Base-by-base conservation (phyloP, 1,140 invertebrate species). In the Ostrea denselamellosa region DNA sequence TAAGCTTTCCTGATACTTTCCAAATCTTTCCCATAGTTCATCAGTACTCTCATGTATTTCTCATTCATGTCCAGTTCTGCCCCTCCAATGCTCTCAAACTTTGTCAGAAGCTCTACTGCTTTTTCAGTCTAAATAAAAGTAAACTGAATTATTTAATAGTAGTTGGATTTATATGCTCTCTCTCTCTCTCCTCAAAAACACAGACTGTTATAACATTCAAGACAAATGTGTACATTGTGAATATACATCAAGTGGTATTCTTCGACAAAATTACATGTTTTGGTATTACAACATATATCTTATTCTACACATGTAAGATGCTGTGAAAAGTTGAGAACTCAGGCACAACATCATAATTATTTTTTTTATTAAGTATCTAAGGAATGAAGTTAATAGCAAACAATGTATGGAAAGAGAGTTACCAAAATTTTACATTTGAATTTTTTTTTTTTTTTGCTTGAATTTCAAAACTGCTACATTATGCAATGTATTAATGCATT, bases 11-110 rank as follows among this genome's bases (percentile, higher is more conserved):
- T 82, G 97, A 98, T 97, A 88, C 97, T 96, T 89, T 98, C 97
- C 0, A 99, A 96, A 95, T 98, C 97, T 87, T 96, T 97, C 83
- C 98, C 97, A 90, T 97, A 98, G 92, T 97, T 97, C 90, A 96
- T 96, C 9, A 98, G 94, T 5, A 99, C 97, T 28, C 97, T 95
- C 34, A 96, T 96, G 92, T 98, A 98, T 94, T 99, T 98, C 92
- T 98, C 97, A 77, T 93, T 93, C 87, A 95, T 91, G 90, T 95
- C 93, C 17, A 95, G 90, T 83, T 95, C 91, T 22, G 93, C 93
- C 19, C 93, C 93, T 12, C 90, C 90, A 51, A 95, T 94, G 62
- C 89, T 91, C 71, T 95, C 94, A 93, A 95, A 95, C 89, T 95
- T 95, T n/a, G 87, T 90, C 56, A 95, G 88, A 58, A 95, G 90